Evolutionary conservation across 2,888 invertebrate genomes (phyloP).

Genomic region (Bugulina stolonifera): DNA sequence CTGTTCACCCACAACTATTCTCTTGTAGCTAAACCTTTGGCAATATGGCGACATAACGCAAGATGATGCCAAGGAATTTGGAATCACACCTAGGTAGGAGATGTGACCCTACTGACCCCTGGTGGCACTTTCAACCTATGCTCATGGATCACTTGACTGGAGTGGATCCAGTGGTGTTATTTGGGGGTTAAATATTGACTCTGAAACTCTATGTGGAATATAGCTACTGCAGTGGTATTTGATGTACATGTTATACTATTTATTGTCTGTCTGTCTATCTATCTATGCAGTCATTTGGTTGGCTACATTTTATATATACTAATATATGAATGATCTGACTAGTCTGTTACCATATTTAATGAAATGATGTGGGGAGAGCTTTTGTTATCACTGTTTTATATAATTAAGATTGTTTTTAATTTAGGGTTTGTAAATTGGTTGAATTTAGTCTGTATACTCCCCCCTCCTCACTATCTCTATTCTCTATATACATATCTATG

Average conservation of each 20-base stretch:
- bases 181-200: neutral
- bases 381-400: no score
- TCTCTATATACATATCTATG: no score
- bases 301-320: no score
- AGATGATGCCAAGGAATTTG: slow-evolving; percentile 76
- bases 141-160: neutral
- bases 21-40: slow-evolving; percentile 83
- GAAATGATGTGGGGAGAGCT: no score
- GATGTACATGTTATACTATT: neutral
- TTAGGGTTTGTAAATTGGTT: no score
- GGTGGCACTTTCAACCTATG: neutral
- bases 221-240: neutral
- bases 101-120: neutral
- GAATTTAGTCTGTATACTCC: no score
- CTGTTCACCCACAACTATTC: no score
- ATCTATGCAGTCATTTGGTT: neutral
- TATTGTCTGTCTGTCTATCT: neutral
- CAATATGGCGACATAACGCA: slow-evolving; percentile 97
- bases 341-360: no score
- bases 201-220: neutral
- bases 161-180: neutral
- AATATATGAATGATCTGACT: no score
- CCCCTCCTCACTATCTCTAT: no score
- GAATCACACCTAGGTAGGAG: slow-evolving; percentile 38
- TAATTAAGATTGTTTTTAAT: no score